Percentiles rank a stretch among this genome's conserved stretches.
Evolutionary conservation across 2,113 vertebrate species (phyloP).

Genomic region (Passer domesticus): DNA sequence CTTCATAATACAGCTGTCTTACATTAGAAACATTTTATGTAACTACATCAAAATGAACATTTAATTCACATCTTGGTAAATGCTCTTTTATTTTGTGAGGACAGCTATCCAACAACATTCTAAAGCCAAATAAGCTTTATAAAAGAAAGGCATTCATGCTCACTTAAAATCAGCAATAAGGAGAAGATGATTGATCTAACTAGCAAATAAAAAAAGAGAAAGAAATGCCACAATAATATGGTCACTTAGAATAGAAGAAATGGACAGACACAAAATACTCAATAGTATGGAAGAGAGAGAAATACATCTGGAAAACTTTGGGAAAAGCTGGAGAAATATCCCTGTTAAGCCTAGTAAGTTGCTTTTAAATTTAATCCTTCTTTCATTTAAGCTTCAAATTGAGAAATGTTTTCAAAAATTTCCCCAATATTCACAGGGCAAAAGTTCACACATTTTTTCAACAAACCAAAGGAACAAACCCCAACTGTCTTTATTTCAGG

Average conservation of each 20-base stretch:
- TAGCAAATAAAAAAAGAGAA: not conserved
- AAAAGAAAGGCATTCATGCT: not conserved
- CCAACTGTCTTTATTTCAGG: not conserved
- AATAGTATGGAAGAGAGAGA: not conserved
- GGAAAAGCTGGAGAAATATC: not conserved
- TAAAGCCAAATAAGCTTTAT: not conserved
- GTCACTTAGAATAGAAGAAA: not conserved
- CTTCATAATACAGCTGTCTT: not conserved
- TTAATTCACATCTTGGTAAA: not conserved
- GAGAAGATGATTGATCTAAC: not conserved
- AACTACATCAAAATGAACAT: not conserved
- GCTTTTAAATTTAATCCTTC: not conserved
- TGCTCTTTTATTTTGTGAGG: not conserved
- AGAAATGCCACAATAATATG: not conserved
- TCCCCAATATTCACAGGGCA: not conserved
- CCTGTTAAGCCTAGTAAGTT: not conserved
- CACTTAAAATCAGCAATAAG: not conserved
- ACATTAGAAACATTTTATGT: not conserved
- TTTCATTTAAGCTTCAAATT: not conserved
- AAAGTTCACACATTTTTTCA: not conserved
- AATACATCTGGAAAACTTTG: not conserved
- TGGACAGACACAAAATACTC: accelerated
- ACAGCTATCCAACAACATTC: not conserved
- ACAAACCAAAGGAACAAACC: not conserved
- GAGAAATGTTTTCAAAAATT: not conserved